Conservation (phyloP, 2,113 vertebrate genomes). For the Vulpes ferrilata region DNA sequence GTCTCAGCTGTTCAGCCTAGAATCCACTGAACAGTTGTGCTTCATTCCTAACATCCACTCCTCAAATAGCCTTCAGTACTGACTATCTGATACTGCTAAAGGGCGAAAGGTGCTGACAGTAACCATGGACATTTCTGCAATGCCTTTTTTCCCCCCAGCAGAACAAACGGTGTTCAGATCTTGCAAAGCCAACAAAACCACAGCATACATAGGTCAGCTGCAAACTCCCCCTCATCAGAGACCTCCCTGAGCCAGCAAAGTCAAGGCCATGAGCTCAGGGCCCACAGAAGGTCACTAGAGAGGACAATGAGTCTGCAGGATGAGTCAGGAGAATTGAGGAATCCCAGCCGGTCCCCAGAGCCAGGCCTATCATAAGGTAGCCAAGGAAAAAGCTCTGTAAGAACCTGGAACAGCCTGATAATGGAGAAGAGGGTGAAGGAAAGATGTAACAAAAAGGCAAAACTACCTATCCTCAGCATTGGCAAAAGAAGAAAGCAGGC, state of each 20-base stretch:
- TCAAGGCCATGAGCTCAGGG: conserved; percentile 69
- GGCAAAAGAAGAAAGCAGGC: conserved; percentile 6
- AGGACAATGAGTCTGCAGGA: conserved; percentile 80
- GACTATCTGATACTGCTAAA: conserved; percentile 53
- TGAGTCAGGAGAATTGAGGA: conserved; percentile 82
- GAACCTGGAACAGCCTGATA: conserved; percentile 74
- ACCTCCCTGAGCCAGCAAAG: conserved; percentile 78
- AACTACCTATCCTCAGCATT: conserved; percentile 6
- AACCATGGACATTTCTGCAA: conserved; percentile 26
- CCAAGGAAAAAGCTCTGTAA: conserved; percentile 71
- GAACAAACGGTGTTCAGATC: conserved; percentile 71
- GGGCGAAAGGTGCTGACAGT: conserved; percentile 70
- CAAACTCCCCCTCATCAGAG: conserved; percentile 61
- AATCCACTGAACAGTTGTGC: neutral
- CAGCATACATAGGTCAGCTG: conserved; percentile 60
- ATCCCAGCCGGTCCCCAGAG: conserved; percentile 75
- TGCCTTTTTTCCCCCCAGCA: neutral
- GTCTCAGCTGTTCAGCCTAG: neutral
- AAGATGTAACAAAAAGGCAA: conserved; percentile 65
- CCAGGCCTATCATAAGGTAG: conserved; percentile 68
- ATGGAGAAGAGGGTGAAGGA: conserved; percentile 32
- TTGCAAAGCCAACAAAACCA: conserved; percentile 79
- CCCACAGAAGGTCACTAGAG: conserved; percentile 74
- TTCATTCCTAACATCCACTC: conserved; percentile 54
- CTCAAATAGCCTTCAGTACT: conserved; percentile 28